Conservation (phyloP, 2,888 invertebrate genomes). For the Drosophila imparisetae region DNA sequence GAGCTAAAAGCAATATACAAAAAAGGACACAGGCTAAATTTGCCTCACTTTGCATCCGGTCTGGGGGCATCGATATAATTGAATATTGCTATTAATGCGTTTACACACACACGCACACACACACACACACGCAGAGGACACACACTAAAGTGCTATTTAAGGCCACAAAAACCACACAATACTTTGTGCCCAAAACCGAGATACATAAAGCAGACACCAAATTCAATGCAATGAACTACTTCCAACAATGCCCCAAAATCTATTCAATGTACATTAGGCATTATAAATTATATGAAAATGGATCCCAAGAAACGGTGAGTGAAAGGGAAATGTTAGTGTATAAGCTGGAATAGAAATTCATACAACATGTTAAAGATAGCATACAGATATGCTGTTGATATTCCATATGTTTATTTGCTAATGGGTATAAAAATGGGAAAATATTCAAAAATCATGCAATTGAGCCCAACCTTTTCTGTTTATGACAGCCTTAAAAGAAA, state of each 20-base stretch:
- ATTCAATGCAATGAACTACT: slow-evolving; percentile 31
- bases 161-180: slow-evolving; percentile 71
- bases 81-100: slow-evolving; percentile 73
- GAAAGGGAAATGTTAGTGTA: neutral
- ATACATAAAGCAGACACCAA: slow-evolving; percentile 18
- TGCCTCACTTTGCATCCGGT: slow-evolving; percentile 16
- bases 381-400: neutral
- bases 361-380: neutral
- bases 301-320: neutral
- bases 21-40: slow-evolving; percentile 1
- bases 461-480: neutral
- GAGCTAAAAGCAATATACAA: slow-evolving; percentile 39
- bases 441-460: neutral
- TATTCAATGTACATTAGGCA: slow-evolving; percentile 56
- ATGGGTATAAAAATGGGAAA: neutral
- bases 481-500: neutral
- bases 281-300: slow-evolving; percentile 59
- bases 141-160: slow-evolving; percentile 60
- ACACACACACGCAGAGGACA: slow-evolving; percentile 4
- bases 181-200: slow-evolving; percentile 16
- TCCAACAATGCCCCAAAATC: slow-evolving; percentile 32
- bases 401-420: neutral
- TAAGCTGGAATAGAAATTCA: neutral
- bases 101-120: slow-evolving; percentile 30
- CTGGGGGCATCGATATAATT: slow-evolving; percentile 63